Percentiles rank a stretch among this genome's conserved stretches.
Conservation (phyloP, 1,140 invertebrate species). For the Heliothis virescens region DNA sequence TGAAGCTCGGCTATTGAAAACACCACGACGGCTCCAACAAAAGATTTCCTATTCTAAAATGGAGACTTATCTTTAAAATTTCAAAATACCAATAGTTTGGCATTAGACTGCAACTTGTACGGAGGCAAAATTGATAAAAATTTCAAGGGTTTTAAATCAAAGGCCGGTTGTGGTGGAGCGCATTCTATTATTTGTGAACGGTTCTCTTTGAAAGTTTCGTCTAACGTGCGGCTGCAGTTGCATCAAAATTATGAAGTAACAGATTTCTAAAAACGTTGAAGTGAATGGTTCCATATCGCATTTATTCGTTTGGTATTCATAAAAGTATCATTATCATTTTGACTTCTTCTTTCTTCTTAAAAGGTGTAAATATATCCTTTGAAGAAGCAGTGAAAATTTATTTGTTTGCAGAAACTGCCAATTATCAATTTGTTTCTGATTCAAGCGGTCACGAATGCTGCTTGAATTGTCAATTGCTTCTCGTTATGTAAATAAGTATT, state of each 20-base stretch:
- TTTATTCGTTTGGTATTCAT: no score
- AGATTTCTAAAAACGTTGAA: no score
- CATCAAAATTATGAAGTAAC: no score
- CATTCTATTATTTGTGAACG: not conserved
- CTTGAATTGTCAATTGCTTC: not conserved
- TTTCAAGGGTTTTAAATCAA: slow-evolving; percentile 65
- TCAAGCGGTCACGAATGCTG: not conserved
- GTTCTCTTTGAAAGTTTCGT: no score
- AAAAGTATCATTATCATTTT: no score
- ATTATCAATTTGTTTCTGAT: no score
- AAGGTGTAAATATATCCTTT: no score
- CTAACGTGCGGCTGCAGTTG: no score
- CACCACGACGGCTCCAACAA: slow-evolving; percentile 38
- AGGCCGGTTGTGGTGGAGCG: slow-evolving; percentile 43
- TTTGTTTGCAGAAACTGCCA: no score
- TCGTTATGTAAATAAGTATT: slow-evolving; percentile 3
- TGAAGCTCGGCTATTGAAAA: slow-evolving; percentile 27
- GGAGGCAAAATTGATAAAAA: slow-evolving; percentile 55
- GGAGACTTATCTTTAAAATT: slow-evolving; percentile 42
- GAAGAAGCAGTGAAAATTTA: no score
- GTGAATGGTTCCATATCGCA: no score
- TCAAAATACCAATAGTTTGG: slow-evolving; percentile 3
- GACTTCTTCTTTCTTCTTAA: no score
- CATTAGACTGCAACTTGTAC: slow-evolving; percentile 24
- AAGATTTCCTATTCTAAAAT: slow-evolving; percentile 48